Base-by-base conservation (phyloP, 2,888 invertebrate genomes). In the Petrolisthes cinctipes region DNA sequence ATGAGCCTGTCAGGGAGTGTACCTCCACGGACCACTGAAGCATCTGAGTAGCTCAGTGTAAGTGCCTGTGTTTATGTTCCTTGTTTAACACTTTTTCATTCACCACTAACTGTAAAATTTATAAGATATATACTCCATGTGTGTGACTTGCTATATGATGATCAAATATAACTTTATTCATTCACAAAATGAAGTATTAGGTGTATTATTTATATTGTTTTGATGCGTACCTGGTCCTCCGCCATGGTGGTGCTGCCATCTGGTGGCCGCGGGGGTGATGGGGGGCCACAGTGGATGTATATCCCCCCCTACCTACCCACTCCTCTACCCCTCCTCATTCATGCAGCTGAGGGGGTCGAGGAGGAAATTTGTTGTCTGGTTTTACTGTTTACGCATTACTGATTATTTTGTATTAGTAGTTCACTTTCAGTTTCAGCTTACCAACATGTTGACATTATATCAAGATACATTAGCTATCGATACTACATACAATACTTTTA, bases 211-310 rank as follows among this genome's bases (percentile, higher is more conserved):
- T 14, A 75, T 79, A 53, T 88, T 88, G 87, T 88, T 88, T 88
- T 79, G 84, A 81, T 80, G 87, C 87, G 84, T 88, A 88, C 87
- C 87, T 88, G 87, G 84, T 88, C 87, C 81, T 88, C 87, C 83
- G 87, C 87, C 87, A 88, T 88, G 87, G 87, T 88, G 84, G 83
- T 88, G 87, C 87, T 88, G 87, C 87, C 87, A 84, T 88, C 87
- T 88, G 84, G 80, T 81, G 84, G 84, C 56, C 79, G 81, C 84
- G 80, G 86, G 82, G 85, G 81, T 56, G 73, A 71, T 56, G 85
- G 80, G 85, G 37, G 71, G 9, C 23, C 14, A 53, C 14, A 66
- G 78, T 2, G 37, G 37, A 37, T 37, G 2, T 37, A 37, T 17
- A 20, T 23, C 56, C 54, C 54, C 23, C 20, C 4, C 1, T 17